Evolutionary conservation across 1,140 invertebrate species (phyloP), one percentile per base, ranked within the genome.

Genomic region (Nephila pilipes): DNA sequence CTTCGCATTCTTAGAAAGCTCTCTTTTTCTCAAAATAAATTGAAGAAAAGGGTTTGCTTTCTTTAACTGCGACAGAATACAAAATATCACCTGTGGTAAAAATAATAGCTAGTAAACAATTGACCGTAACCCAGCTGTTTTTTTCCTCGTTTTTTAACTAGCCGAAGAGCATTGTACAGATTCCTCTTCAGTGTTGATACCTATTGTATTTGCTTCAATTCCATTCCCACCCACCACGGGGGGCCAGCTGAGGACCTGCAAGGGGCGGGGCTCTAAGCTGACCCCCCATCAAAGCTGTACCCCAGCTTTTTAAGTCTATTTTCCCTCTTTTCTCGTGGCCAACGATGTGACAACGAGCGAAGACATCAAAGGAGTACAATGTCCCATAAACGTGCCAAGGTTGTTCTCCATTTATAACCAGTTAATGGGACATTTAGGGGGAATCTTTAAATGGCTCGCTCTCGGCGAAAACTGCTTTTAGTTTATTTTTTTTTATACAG

Each of bases 391-490:
- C 81, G 81, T 25, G n/a, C 81, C 81, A 25, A 57, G n/a, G 81
- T 83, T n/a, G 81, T 83, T 57, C 54, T 83, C 54, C 81, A 57
- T 83, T 83, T 83, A 83, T 83, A 55, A 83, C 81, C 46, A 29
- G 81, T 83, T 83, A 83, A 83, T 83, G 81, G 81, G 81, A 55
- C 81, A 83, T 54, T 83, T 83, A 22, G 81, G 46, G 46, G 80
- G 38, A 12, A 75, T 75, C 69, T 32, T 75, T 65, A 65, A 65
- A 65, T 65, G 63, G 63, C 14, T 29, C 32, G 81, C 81, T 46
- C 29, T 54, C 46, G 81, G 81, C 81, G 38, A 83, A 83, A 83
- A 29, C 18, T 54, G 81, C 54, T 83, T 83, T 83, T 57, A 22
- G 5, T n/a, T 75, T 36, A 12, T 55, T 25, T 55, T 22, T n/a